phyloP scores from a whole-genome alignment of 2,113 vertebrate genomes.

The Grallaria varia region DNA sequence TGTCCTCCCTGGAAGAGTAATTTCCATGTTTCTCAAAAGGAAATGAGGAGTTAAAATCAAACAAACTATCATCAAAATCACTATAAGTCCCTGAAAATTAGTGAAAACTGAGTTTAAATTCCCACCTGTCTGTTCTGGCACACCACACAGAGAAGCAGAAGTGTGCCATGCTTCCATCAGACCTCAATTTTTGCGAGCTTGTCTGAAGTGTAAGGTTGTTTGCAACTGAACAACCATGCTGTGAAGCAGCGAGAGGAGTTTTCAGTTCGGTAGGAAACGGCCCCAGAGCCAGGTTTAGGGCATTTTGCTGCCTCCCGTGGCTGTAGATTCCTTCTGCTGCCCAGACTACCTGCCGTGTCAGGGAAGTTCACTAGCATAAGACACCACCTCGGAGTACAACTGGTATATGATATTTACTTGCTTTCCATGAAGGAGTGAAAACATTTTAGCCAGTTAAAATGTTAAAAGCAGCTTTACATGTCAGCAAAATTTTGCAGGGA shows the following conservation, averaged over 20 bases:
- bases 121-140: neutral
- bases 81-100: neutral
- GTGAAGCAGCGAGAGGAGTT: neutral
- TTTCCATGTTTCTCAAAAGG: neutral
- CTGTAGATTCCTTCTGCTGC: neutral
- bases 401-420: neutral
- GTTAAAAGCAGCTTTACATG: neutral
- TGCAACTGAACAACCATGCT: neutral
- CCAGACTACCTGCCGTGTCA: neutral
- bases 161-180: accelerated
- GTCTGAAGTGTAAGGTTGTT: accelerated
- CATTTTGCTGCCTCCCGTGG: accelerated
- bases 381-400: neutral
- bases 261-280: neutral
- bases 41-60: neutral
- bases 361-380: neutral
- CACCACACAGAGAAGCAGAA: accelerated
- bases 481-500: neutral
- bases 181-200: neutral
- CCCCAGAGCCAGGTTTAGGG: neutral
- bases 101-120: neutral
- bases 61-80: neutral
- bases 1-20: neutral
- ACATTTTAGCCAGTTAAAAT: neutral
- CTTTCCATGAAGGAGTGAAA: neutral